Conservation (phyloP, 2,888 invertebrate species). For the Podabrus alpinus region DNA sequence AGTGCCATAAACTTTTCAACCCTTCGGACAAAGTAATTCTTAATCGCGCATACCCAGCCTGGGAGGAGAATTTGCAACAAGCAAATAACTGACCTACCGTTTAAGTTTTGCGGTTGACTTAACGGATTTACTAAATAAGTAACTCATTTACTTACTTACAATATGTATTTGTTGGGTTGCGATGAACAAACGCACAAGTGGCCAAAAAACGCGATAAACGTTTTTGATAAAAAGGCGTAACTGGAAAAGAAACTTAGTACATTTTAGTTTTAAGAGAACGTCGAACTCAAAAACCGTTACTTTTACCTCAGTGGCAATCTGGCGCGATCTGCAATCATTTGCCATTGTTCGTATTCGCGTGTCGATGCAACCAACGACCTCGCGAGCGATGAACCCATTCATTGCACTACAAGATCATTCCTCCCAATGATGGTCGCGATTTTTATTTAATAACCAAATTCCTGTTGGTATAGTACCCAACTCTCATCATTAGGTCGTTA, state of each 20-base stretch:
- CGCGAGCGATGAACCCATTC: slow-evolving; percentile 37
- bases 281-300: slow-evolving; percentile 45
- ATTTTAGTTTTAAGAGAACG: slow-evolving; percentile 30
- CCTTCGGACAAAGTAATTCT: slow-evolving; percentile 1
- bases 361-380: slow-evolving; percentile 38
- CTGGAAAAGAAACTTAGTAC: not conserved
- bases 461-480: not conserved
- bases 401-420: slow-evolving; percentile 29
- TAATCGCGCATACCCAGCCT: not conserved
- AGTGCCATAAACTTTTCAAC: slow-evolving; percentile 58
- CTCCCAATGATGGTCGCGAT: slow-evolving; percentile 15
- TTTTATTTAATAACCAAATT: not conserved
- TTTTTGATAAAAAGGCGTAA: not conserved
- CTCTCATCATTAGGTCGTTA: not conserved
- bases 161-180: not conserved
- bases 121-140: not conserved
- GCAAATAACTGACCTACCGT: not conserved
- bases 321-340: slow-evolving; percentile 38
- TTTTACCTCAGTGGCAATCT: slow-evolving; percentile 43
- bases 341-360: slow-evolving; percentile 37
- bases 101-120: not conserved
- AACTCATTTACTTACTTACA: not conserved
- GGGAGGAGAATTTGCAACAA: not conserved
- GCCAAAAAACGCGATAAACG: not conserved
- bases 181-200: not conserved